phyloP scores from a whole-genome alignment of 2,113 vertebrate species.

The Crocuta crocuta region DNA sequence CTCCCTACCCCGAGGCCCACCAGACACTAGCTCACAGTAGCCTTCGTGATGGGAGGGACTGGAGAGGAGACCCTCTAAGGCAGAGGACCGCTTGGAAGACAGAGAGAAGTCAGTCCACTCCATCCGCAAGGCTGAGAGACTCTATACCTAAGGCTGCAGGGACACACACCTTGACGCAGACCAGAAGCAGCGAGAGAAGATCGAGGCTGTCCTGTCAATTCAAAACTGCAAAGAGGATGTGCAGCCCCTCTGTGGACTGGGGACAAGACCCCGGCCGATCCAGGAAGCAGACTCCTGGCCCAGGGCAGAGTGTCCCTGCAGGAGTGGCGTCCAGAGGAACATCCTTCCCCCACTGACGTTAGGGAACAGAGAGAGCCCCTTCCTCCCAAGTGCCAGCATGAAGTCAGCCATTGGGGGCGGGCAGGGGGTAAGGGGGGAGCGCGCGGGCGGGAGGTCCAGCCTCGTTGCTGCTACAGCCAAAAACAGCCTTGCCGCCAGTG shows the following conservation, averaged over 20 bases:
- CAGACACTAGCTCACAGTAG: neutral
- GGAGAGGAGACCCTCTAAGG: neutral
- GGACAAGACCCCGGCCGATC: neutral
- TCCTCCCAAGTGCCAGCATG: neutral
- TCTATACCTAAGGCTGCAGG: rapidly evolving
- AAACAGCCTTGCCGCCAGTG: neutral
- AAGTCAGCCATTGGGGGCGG: neutral
- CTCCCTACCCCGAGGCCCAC: neutral
- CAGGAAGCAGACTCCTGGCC: neutral
- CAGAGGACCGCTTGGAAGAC: neutral
- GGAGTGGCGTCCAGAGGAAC: neutral
- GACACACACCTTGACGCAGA: neutral
- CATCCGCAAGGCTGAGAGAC: neutral
- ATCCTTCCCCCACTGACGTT: neutral
- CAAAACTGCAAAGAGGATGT: neutral
- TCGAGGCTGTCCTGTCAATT: neutral
- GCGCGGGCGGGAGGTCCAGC: neutral
- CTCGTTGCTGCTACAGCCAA: neutral
- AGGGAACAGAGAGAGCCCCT: neutral
- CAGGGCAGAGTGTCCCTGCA: neutral
- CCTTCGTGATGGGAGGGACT: neutral
- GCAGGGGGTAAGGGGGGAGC: too few relatives aligned
- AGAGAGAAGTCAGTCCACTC: neutral
- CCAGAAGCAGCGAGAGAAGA: neutral
- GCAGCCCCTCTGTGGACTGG: neutral